phyloP scores from a whole-genome alignment of 1,140 invertebrate species.

The Mactra quadrangularis region DNA sequence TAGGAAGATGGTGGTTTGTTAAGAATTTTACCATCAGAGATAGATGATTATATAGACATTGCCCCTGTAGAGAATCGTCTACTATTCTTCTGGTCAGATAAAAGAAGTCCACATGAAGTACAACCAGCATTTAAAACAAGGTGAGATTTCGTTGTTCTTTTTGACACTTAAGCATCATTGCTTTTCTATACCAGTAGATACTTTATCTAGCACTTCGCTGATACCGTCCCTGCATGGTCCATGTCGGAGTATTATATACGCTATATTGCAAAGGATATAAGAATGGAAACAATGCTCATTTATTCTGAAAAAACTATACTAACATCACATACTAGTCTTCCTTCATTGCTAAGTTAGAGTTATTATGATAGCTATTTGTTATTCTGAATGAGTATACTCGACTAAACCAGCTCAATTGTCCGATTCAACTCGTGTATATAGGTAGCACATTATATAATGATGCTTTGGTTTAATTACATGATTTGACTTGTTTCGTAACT shows the following conservation, averaged over 20 bases:
- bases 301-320: too few relatives aligned
- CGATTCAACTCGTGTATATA: too few relatives aligned
- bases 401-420: too few relatives aligned
- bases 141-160: conserved; percentile 71
- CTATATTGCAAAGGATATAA: neutral
- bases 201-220: neutral
- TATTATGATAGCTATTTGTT: too few relatives aligned
- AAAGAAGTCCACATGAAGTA: conserved; percentile 98
- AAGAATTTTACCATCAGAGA: conserved; percentile 94
- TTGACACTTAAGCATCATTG: neutral
- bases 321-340: too few relatives aligned
- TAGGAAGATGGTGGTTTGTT: conserved; percentile 89
- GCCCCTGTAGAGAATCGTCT: conserved; percentile 96
- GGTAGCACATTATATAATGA: too few relatives aligned
- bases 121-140: conserved; percentile 93
- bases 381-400: too few relatives aligned
- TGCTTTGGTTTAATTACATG: too few relatives aligned
- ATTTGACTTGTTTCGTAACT: too few relatives aligned
- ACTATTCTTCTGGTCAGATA: conserved; percentile 98
- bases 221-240: neutral
- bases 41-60: conserved; percentile 93
- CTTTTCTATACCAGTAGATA: neutral
- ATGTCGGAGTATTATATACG: neutral
- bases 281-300: too few relatives aligned
- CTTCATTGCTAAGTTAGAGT: too few relatives aligned